Percentiles rank a stretch among this genome's conserved stretches.
Conservation (phyloP, 2,888 invertebrate species). For the Calameuta filiformis region DNA sequence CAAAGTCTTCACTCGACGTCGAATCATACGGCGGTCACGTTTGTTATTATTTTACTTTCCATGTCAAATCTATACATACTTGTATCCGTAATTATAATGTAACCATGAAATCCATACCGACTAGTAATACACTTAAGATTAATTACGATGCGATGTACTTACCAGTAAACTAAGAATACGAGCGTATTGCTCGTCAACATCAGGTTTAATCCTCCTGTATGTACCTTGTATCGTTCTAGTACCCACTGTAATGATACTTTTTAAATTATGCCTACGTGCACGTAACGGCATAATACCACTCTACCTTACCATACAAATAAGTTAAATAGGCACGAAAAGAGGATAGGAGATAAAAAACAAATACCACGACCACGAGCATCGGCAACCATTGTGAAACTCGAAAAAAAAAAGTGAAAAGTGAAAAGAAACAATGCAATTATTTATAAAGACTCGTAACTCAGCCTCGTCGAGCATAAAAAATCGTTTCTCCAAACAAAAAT, state of each 20-base stretch:
- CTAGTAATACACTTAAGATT: not conserved
- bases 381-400: not conserved
- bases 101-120: slow-evolving; percentile 2
- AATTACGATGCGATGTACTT: not conserved
- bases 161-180: no score
- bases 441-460: slow-evolving; percentile 16
- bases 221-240: no score
- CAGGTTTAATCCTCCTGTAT: no score
- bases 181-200: no score
- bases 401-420: not conserved
- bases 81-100: not conserved
- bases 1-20: no score
- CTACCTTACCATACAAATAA: no score
- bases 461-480: slow-evolving; percentile 5
- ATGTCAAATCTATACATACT: not conserved
- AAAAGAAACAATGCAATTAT: slow-evolving; percentile 11
- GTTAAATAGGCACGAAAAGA: not conserved
- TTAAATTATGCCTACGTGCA: no score
- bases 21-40: no score
- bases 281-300: no score
- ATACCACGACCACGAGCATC: not conserved
- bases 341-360: not conserved
- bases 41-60: not conserved
- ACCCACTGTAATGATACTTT: no score
- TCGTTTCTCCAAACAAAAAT: not conserved